Evolutionary conservation across 2,797 vertebrate species (phyloP), one percentile per base, ranked within the genome.

Genomic region (Paguma larvata): DNA sequence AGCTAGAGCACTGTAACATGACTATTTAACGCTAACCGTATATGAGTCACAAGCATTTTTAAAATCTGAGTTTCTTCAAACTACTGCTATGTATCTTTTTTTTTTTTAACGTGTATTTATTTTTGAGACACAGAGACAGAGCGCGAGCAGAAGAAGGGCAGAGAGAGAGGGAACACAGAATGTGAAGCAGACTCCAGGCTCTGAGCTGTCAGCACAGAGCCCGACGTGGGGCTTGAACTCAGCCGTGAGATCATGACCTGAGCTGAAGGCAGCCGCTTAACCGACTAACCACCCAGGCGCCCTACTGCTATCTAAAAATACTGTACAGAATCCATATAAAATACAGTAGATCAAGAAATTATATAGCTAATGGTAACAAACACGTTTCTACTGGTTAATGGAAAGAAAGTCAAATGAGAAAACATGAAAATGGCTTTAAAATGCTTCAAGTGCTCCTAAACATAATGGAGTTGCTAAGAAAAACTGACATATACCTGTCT

Each of bases 391-490:
- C 19, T 63, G 44, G 41, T 73, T 91, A 92, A 90, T 9, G 11
- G 48, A 89, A 85, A 96, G 23, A 89, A 85, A 96, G 23, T 75
- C 79, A 97, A 93, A 84, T 77, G 25, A 85, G 25, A 94, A 89
- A 95, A 84, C 0, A 46, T 44, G 46, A 90, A 96, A 94, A 92
- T 88, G 53, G 25, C 48, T 79, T 95, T 75, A 38, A 95, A 95
- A 91, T 73, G 41, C 27, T 67, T 77, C 44, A 85, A 94, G 30
- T 75, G n/a, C 78, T 91, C 68, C 34, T 46, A 89, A 89, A 82
- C 14, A 68, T 18, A 89, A 89, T 5, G 32, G 19, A 89, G 46
- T 83, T 73, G 72, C 41, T 30, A 79, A 63, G 85, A 79, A 93
- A 80, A 3, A 4, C 38, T 96, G 85, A 48, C 14, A 75, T 83